Evolutionary conservation across 2,888 invertebrate genomes (phyloP).

Genomic region (Mythimna lalbum): DNA sequence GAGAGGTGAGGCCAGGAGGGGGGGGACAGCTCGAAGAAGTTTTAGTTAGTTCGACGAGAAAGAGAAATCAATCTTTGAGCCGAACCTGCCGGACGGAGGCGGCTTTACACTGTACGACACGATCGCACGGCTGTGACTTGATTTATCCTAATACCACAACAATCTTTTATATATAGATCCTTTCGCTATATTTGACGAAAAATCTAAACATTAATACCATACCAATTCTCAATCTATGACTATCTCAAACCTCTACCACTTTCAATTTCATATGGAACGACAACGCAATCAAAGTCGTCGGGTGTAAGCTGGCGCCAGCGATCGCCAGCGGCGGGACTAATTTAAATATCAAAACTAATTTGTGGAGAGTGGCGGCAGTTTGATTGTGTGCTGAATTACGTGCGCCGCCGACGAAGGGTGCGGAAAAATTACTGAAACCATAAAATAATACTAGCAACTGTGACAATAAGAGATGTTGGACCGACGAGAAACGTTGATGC

Average conservation of each 20-base stretch:
- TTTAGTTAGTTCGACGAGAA: conserved; percentile 78
- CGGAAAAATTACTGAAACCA: conserved; percentile 32
- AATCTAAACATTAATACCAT: not conserved
- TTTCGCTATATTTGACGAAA: not conserved
- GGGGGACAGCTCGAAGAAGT: conserved; percentile 67
- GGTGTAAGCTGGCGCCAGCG: conserved; percentile 68
- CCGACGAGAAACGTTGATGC: not conserved
- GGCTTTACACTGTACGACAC: conserved; percentile 70
- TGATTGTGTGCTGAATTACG: conserved; percentile 84
- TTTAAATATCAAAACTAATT: conserved; percentile 90
- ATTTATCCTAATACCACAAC: not conserved
- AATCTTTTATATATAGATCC: not conserved
- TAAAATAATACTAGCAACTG: conserved; percentile 3
- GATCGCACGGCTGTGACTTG: conserved; percentile 63
- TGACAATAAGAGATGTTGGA: not conserved
- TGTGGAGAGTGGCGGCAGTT: conserved; percentile 83
- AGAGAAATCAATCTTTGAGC: conserved; percentile 87
- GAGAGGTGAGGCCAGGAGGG: conserved; percentile 47
- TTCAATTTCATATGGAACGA: not conserved
- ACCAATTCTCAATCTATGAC: not conserved
- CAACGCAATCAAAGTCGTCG: conserved; percentile 28
- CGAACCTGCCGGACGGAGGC: conserved; percentile 74
- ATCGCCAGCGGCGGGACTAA: conserved; percentile 80
- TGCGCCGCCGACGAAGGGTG: conserved; percentile 53
- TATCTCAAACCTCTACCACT: not conserved